Base-by-base conservation (phyloP, 1,140 invertebrate genomes). In the Neocloeon triangulifer region DNA sequence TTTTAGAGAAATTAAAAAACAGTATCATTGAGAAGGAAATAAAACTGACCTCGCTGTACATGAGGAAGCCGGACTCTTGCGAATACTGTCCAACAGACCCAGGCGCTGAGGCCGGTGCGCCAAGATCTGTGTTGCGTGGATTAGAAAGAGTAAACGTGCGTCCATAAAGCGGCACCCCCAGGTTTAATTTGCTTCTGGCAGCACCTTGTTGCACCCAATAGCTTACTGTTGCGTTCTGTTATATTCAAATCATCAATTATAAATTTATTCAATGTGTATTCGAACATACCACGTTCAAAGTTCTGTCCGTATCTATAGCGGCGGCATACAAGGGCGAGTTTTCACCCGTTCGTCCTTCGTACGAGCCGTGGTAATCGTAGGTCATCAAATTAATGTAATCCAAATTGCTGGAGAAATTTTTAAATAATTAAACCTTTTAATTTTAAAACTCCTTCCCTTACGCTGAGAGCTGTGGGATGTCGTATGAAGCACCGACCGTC, bases 1-100 rank as follows among this genome's bases (percentile, higher is more conserved):
- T n/a, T n/a, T n/a, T n/a, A n/a, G n/a, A n/a, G n/a, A n/a, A n/a
- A n/a, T n/a, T n/a, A n/a, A n/a, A n/a, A n/a, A n/a, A n/a, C n/a
- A n/a, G n/a, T n/a, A n/a, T n/a, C n/a, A n/a, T n/a, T n/a, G n/a
- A n/a, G n/a, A n/a, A n/a, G n/a, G n/a, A n/a, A n/a, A n/a, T n/a
- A n/a, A n/a, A n/a, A 34, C 56, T 58, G 22, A 65, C 51, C 53
- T 88, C 80, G 45, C 82, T 76, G 44, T 76, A 89, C 14, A 76
- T 70, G 28, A 79, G 54, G 19, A 63, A 59, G 7, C 82, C 82
- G 6, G 49, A 42, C 36, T 75, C 63, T 3, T 48, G 43, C 0
- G 79, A 81, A 39, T 73, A 80, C 3, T 63, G 64, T 5, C 82
- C 82, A 4, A 62, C 53, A 5, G 49, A 42, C 4, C 72, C 71